Evolutionary conservation across 2,888 invertebrate species (phyloP).

Genomic region (Apotomis betuletana): DNA sequence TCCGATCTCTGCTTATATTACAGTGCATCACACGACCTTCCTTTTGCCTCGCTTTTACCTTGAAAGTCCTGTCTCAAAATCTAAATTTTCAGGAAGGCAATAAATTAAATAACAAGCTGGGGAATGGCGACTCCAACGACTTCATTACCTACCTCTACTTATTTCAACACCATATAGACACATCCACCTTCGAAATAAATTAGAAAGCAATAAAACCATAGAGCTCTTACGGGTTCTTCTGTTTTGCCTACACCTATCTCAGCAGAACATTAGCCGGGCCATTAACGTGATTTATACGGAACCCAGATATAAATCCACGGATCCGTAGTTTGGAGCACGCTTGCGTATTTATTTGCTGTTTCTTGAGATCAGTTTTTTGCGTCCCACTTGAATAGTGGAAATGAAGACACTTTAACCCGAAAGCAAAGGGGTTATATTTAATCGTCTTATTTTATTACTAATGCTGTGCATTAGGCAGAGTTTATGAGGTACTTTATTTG

Average conservation of each 20-base stretch:
- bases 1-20: no score
- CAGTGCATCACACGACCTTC: no score
- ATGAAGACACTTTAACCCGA: neutral
- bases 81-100: neutral
- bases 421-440: neutral
- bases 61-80: no score
- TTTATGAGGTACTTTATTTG: no score
- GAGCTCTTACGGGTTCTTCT: conserved; percentile 45
- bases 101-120: neutral
- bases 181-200: conserved; percentile 23
- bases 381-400: conserved; percentile 7
- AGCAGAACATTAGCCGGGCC: conserved; percentile 67
- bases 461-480: no score
- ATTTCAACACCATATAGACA: conserved; percentile 6
- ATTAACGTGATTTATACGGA: conserved; percentile 73
- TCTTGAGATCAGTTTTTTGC: conserved; percentile 43
- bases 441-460: no score
- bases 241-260: conserved; percentile 62
- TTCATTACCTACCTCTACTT: neutral
- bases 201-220: conserved; percentile 41
- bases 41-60: no score
- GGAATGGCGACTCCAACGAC: neutral
- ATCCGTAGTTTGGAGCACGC: conserved; percentile 60
- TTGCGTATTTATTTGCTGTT: conserved; percentile 62
- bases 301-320: conserved; percentile 67